Conservation (phyloP, 2,797 vertebrate genomes). For the Enteromius afrohamiltoni region DNA sequence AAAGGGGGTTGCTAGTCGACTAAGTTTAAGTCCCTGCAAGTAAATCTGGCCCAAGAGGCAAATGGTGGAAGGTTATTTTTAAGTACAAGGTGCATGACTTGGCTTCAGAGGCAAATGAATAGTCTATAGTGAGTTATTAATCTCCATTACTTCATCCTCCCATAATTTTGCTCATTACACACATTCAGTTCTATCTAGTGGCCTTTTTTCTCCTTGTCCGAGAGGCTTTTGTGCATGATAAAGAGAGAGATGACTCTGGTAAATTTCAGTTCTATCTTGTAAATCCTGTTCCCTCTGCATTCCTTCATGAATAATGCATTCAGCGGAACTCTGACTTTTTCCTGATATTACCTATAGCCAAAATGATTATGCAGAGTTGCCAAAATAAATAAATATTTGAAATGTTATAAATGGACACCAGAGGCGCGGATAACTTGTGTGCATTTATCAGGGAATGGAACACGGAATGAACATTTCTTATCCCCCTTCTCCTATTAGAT, state of each 20-base stretch:
- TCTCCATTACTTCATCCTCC: slow-evolving; percentile 42
- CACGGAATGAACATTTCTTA: slow-evolving; percentile 64
- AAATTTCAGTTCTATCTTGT: slow-evolving; percentile 74
- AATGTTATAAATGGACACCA: slow-evolving; percentile 76
- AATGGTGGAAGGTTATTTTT: slow-evolving; percentile 43
- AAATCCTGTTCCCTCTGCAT: slow-evolving; percentile 72
- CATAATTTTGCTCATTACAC: slow-evolving; percentile 49
- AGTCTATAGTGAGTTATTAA: slow-evolving; percentile 52
- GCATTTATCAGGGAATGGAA: slow-evolving; percentile 72
- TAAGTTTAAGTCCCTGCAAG: slow-evolving; percentile 1
- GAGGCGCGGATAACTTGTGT: slow-evolving; percentile 64
- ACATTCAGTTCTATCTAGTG: slow-evolving; percentile 62
- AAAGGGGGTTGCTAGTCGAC: slow-evolving; percentile 13
- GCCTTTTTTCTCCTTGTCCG: slow-evolving; percentile 66
- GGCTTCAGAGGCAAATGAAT: slow-evolving; percentile 49
- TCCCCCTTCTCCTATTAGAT: slow-evolving; percentile 45
- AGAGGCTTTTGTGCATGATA: slow-evolving; percentile 71
- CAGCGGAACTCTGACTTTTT: slow-evolving; percentile 66
- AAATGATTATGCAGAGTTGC: slow-evolving; percentile 76
- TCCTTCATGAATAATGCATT: slow-evolving; percentile 75
- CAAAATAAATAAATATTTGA: slow-evolving; percentile 76
- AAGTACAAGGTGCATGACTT: slow-evolving; percentile 51
- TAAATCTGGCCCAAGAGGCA: slow-evolving; percentile 22
- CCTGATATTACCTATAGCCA: slow-evolving; percentile 77
- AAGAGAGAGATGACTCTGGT: slow-evolving; percentile 71